phyloP scores from a whole-genome alignment of 2,888 invertebrate genomes.

The Graphium colonna region DNA sequence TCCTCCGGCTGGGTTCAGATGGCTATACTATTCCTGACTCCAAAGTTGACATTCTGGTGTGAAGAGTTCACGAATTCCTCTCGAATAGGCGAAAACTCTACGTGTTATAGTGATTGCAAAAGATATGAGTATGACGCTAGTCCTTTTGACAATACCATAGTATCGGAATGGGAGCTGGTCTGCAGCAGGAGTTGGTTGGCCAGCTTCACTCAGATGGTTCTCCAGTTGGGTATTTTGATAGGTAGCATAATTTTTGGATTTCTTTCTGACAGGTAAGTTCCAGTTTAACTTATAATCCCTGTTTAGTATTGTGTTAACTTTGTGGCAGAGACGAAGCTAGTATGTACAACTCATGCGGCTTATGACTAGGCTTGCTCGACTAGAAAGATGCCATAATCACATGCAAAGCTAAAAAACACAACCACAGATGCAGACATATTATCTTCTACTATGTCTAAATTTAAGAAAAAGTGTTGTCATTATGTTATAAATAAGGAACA shows the following conservation, averaged over 20 bases:
- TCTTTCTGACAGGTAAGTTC: constrained; percentile 85
- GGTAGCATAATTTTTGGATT: constrained; percentile 87
- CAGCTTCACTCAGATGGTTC: constrained; percentile 85
- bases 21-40: constrained; percentile 86
- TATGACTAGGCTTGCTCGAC: too few species aligned
- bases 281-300: too few species aligned
- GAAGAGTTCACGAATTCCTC: constrained; percentile 48
- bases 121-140: constrained; percentile 80
- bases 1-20: constrained; percentile 90
- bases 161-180: constrained; percentile 87
- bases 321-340: too few species aligned
- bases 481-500: too few species aligned
- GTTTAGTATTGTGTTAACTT: too few species aligned
- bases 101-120: constrained; percentile 77
- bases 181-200: constrained; percentile 83
- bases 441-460: too few species aligned
- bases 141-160: constrained; percentile 84
- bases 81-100: constrained; percentile 46
- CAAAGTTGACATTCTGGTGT: constrained; percentile 79
- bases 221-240: constrained; percentile 86
- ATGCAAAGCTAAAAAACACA: too few species aligned
- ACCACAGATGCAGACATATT: too few species aligned
- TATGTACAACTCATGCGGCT: too few species aligned
- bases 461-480: too few species aligned
- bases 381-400: too few species aligned